Percentiles rank a stretch among this genome's conserved stretches.
Evolutionary conservation across 2,888 invertebrate genomes (phyloP).

Genomic region (Protodeltote pygarga): DNA sequence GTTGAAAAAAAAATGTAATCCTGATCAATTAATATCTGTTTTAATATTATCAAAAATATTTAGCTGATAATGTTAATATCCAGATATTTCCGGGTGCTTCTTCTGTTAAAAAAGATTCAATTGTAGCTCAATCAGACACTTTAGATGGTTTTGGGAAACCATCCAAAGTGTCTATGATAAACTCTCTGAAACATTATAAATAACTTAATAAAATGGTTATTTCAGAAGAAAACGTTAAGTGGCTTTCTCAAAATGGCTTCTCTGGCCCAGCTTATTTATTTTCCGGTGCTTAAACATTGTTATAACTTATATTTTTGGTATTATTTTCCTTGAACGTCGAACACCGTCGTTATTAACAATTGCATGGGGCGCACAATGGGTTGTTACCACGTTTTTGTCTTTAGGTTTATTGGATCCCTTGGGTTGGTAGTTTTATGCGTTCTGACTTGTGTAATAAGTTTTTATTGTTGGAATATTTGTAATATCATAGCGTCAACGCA

Average conservation of each 20-base stretch:
- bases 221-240: slow-evolving; percentile 27
- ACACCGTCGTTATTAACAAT: slow-evolving; percentile 26
- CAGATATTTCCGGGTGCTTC: too few species aligned
- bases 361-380: slow-evolving; percentile 13
- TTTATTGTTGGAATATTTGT: not conserved
- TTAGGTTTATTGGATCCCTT: slow-evolving; percentile 10
- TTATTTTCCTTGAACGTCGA: slow-evolving; percentile 32
- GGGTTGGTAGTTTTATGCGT: not conserved
- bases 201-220: slow-evolving; percentile 16
- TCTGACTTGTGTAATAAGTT: not conserved
- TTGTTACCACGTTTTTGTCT: slow-evolving; percentile 15
- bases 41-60: too few species aligned
- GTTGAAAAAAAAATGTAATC: too few species aligned
- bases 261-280: slow-evolving; percentile 34
- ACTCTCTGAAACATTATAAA: slow-evolving; percentile 16
- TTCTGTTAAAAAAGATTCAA: too few species aligned
- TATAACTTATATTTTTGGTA: slow-evolving; percentile 36
- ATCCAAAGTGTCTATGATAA: not conserved
- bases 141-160: not conserved
- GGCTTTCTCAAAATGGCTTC: slow-evolving; percentile 18
- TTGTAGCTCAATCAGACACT: too few species aligned
- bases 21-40: too few species aligned
- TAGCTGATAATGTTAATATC: too few species aligned
- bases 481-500: not conserved
- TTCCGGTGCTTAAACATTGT: slow-evolving; percentile 41